Conservation (phyloP, 2,113 vertebrate genomes). For the Tretioscincus oriximinensis region DNA sequence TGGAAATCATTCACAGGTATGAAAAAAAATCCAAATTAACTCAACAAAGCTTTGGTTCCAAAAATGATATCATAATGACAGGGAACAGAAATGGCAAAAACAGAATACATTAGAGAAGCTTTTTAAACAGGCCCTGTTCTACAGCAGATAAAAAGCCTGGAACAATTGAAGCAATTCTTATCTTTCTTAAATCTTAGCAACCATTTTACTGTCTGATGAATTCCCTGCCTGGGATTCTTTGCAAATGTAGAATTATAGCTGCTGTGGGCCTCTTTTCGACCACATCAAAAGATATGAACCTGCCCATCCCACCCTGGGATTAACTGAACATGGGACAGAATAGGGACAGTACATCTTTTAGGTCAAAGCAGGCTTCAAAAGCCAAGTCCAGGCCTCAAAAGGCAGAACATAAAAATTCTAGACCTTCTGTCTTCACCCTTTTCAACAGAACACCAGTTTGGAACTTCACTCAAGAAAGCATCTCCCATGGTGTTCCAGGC, state of each 20-base stretch:
- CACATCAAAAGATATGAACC: too few species aligned
- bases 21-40: conserved; percentile 32
- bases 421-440: too few species aligned
- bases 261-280: too few species aligned
- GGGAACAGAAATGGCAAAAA: conserved; percentile 56
- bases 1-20: conserved; percentile 19
- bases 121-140: conserved; percentile 43
- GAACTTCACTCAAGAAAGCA: too few species aligned
- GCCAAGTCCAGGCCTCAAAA: too few species aligned
- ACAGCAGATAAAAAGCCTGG: conserved; percentile 46
- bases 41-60: conserved; percentile 7
- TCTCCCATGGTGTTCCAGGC: too few species aligned
- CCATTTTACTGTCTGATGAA: conserved; percentile 15
- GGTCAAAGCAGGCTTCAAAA: too few species aligned
- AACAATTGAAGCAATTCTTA: conserved; percentile 37
- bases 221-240: not conserved
- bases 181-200: conserved; percentile 31
- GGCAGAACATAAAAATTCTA: too few species aligned
- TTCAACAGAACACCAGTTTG: too few species aligned
- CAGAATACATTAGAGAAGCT: conserved; percentile 56
- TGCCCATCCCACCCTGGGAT: too few species aligned
- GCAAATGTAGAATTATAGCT: not conserved
- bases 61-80: conserved; percentile 50
- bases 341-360: too few species aligned
- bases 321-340: too few species aligned